Evolutionary conservation across 2,797 vertebrate species (phyloP).

Genomic region (Remorina albescens): DNA sequence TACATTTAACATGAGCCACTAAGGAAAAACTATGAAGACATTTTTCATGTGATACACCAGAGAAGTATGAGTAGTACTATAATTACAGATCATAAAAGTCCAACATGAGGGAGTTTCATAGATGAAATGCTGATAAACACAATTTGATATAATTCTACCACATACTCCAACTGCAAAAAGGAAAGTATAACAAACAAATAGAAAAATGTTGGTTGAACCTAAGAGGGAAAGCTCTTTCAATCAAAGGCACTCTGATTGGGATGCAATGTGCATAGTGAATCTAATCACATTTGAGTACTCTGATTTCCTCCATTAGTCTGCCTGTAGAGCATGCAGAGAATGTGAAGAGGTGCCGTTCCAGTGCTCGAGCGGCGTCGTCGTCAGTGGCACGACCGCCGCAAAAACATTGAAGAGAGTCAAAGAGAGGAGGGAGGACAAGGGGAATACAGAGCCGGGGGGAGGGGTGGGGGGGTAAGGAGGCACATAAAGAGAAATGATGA

Average conservation of each 20-base stretch:
- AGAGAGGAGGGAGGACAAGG: constrained; percentile 35
- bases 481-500: constrained; percentile 29
- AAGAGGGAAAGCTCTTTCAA: constrained; percentile 56
- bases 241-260: constrained; percentile 68
- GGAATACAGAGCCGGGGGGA: not conserved
- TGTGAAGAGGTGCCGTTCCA: constrained; percentile 71
- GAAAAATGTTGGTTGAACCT: constrained; percentile 38
- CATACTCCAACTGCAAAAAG: constrained; percentile 35
- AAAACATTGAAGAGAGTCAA: constrained; percentile 52
- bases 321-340: constrained; percentile 77
- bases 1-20: constrained; percentile 77
- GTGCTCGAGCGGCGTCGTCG: constrained; percentile 48
- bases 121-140: constrained; percentile 68
- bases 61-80: constrained; percentile 47
- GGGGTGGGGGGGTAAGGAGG: not conserved
- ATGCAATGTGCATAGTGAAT: constrained; percentile 71
- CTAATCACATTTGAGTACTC: constrained; percentile 80
- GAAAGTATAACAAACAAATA: constrained; percentile 12
- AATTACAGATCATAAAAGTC: constrained; percentile 74
- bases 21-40: constrained; percentile 59
- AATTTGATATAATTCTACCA: constrained; percentile 53
- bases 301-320: constrained; percentile 82
- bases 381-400: constrained; percentile 36
- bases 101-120: constrained; percentile 48
- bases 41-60: constrained; percentile 64